phyloP scores from a whole-genome alignment of 2,888 invertebrate species.

The Escarpia spicata region DNA sequence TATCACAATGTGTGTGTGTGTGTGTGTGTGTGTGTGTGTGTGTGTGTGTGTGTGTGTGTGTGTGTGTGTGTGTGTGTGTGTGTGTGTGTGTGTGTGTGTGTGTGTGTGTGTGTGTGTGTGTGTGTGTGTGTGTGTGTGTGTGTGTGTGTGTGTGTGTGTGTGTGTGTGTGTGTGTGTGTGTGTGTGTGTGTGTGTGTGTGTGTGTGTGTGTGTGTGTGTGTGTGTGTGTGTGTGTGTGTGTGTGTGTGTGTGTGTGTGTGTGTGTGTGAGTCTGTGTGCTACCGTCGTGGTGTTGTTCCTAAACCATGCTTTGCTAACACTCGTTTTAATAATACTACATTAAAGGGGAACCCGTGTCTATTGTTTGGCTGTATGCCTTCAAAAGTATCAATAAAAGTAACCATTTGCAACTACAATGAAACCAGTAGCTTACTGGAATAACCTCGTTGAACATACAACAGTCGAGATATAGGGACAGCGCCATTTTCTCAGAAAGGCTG shows the following conservation, averaged over 20 bases:
- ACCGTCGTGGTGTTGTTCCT: background rate
- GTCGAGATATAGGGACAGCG: too few relatives aligned
- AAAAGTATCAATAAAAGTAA: too few relatives aligned
- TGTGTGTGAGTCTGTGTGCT: background rate
- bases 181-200: background rate
- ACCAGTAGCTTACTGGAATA: too few relatives aligned
- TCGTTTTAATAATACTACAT: too few relatives aligned
- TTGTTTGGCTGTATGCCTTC: too few relatives aligned
- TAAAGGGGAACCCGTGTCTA: background rate
- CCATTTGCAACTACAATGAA: too few relatives aligned
- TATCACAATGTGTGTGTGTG: background rate
- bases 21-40: background rate
- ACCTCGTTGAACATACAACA: too few relatives aligned
- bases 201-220: too few relatives aligned
- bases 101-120: background rate
- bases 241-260: too few relatives aligned
- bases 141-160: too few relatives aligned
- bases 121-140: background rate
- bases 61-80: constrained; percentile 16
- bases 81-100: background rate
- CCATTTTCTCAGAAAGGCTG: too few relatives aligned
- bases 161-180: too few relatives aligned
- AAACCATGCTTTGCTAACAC: background rate
- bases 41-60: background rate
- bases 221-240: background rate